Evolutionary conservation across 2,888 invertebrate species (phyloP), one percentile per base, ranked within the genome.

Genomic region (Troilus luridus): DNA sequence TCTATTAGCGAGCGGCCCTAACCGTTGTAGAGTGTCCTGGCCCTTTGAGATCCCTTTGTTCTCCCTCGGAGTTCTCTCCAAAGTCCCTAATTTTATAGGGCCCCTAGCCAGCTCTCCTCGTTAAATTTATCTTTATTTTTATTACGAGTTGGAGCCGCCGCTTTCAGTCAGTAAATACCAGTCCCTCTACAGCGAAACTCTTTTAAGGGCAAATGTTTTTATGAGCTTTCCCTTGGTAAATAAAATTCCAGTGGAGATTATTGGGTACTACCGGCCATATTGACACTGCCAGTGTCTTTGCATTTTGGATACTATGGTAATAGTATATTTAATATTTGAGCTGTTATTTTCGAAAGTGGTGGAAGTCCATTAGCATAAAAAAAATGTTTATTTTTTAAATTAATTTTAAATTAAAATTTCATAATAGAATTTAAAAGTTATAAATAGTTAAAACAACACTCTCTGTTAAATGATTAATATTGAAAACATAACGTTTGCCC

Each of bases 41-140:
- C 27, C 27, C 72, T 41, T 41, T 77, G 41, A 41, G 21, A 67
- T 67, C 72, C 27, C 72, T 77, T 77, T 77, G 72, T 77, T 77
- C 72, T 27, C 72, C 19, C 72, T 27, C 0, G 17, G 72, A 17
- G 27, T 12, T 72, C 72, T 77, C 72, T 77, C 54, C 8, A 85
- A 85, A 85, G 85, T 10, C 11, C 21, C 85, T 85, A 85, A 85
- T 85, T 85, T 85, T 85, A 85, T 85, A n/a, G 85, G 85, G 21
- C 14, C 85, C 56, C 56, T 58, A n/a, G 85, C 56, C n/a, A n/a
- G 27, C 85, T 54, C 85, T 54, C n/a, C 85, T 85, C 85, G 85
- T 85, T 85, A 85, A 85, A 85, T 85, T 85, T 85, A 85, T 85
- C 85, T 85, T 85, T 56, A 85, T 85, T 85, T 85, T 85, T 85